Base-by-base conservation (phyloP, 2,888 invertebrate genomes). In the Linyphia triangularis region DNA sequence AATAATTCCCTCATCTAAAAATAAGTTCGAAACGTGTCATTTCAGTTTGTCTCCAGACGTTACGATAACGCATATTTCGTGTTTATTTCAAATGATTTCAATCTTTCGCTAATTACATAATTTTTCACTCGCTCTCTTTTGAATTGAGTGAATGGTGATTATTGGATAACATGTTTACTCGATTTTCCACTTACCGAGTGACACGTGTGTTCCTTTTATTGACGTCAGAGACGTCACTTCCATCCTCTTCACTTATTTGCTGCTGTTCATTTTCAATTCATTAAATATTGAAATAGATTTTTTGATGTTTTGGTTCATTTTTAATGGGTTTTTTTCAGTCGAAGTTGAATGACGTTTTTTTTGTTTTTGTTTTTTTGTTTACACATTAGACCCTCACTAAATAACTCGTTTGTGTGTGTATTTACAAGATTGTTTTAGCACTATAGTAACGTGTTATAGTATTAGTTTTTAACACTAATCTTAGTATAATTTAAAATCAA, bases 41-140 rank as follows among this genome's bases (percentile, higher is more conserved):
- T n/a, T n/a, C n/a, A n/a, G n/a, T 37, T 16, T n/a, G n/a, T 67
- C 2, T 19, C 9, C 10, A 1, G 5, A 30, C 30, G 13, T 24
- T 9, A 9, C n/a, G 69, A 24, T 72, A 61, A 75, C 30, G 33
- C 61, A 33, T 22, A 59, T 75, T 33, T 19, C 75, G 22, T 61
- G 75, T 75, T 22, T 5, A 3, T 26, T 75, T 75, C 30, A 59
- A 75, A 75, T 4, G 19, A 19, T 75, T 51, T 75, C 75, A 22
- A 61, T 19, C 30, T 61, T 22, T 61, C 7, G 13, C 22, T 33
- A 59, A 75, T 75, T 26, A 37, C 7, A 30, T 13, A 30, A 61
- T 33, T 59, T 75, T 59, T 59, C 65, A n/a, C 24, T 51, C 51
- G 13, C n/a, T 51, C n/a, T n/a, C 51, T 51, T 51, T 1, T 5